Percentiles rank a stretch among this genome's conserved stretches.
phyloP scores from a whole-genome alignment of 2,888 invertebrate species.

The Colletes collaris region DNA sequence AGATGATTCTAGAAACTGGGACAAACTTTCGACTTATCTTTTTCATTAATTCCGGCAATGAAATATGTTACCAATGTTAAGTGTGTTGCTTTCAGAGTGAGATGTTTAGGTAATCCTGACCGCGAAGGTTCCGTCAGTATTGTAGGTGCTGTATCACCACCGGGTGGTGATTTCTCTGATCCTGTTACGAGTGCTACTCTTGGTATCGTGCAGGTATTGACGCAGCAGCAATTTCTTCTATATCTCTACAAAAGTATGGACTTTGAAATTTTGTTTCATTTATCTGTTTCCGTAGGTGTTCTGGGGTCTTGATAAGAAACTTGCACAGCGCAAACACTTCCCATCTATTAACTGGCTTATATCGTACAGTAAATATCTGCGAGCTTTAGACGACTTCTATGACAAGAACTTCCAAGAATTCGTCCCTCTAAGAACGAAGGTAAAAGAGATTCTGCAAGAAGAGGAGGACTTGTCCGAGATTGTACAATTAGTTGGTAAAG shows the following conservation, averaged over 20 bases:
- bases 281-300: conserved; percentile 87
- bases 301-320: conserved; percentile 99
- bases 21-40: background rate
- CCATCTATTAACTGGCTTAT: conserved; percentile 99
- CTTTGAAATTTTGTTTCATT: background rate
- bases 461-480: conserved; percentile 99
- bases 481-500: conserved; percentile 99
- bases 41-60: background rate
- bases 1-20: background rate
- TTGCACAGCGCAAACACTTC: conserved; percentile 99
- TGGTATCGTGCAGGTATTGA: conserved; percentile 93
- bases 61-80: conserved; percentile 1
- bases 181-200: conserved; percentile 99
- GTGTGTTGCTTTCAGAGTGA: conserved; percentile 86
- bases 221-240: background rate
- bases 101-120: conserved; percentile 98
- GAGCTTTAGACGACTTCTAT: conserved; percentile 99
- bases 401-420: conserved; percentile 99
- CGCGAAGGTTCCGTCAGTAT: conserved; percentile 99
- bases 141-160: conserved; percentile 99
- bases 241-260: background rate
- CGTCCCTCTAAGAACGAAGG: conserved; percentile 97
- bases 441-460: conserved; percentile 97
- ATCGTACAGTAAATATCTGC: conserved; percentile 98
- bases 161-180: conserved; percentile 99